Evolutionary conservation across 2,113 vertebrate genomes (phyloP).

Genomic region (Stomatorhinus ivindoensis): DNA sequence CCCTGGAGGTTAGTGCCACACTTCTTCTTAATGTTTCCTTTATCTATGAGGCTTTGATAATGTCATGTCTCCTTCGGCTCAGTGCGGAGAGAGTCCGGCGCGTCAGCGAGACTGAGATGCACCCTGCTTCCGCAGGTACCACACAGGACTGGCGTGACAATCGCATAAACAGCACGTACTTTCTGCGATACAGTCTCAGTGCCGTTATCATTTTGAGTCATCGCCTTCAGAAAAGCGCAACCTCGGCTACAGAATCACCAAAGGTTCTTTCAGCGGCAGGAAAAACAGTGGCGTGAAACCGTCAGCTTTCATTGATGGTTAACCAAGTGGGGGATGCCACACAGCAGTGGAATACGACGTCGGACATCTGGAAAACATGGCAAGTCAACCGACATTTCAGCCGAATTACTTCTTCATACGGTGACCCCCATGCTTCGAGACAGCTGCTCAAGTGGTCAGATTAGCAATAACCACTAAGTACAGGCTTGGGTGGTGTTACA

Average conservation of each 20-base stretch:
- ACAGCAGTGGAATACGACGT: neutral
- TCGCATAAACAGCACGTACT: neutral
- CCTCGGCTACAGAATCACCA: neutral
- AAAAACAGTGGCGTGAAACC: neutral
- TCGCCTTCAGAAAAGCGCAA: neutral
- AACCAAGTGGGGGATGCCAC: neutral
- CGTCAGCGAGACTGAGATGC: neutral
- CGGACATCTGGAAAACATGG: neutral
- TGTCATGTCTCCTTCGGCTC: neutral
- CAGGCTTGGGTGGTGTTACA: neutral
- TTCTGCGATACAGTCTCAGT: neutral
- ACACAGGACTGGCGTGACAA: neutral
- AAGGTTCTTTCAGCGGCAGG: neutral
- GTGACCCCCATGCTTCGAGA: neutral
- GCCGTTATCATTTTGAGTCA: neutral
- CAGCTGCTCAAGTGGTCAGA: neutral
- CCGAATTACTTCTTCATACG: neutral
- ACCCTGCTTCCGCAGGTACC: neutral
- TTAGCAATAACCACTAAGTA: neutral
- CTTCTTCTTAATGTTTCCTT: neutral
- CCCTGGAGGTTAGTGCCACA: neutral
- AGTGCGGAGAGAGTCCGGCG: neutral
- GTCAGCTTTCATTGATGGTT: neutral
- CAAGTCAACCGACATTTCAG: neutral
- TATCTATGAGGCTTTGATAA: neutral